Evolutionary conservation across 2,797 vertebrate species (phyloP), one percentile per base, ranked within the genome.

Genomic region (Leptoclinus maculatus): DNA sequence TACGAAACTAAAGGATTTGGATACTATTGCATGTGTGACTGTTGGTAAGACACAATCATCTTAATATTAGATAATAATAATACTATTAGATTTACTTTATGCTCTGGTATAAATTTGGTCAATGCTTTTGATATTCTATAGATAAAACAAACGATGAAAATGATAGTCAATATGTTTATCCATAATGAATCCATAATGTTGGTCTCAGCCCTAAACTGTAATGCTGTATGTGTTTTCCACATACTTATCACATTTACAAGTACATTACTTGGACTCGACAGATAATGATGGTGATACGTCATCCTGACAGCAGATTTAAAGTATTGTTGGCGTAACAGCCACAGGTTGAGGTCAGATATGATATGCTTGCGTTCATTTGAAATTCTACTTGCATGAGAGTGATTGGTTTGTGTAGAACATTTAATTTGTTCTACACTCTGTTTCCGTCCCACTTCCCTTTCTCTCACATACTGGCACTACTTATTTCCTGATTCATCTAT

Each of bases 401-500:
- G 56, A 84, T 74, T 65, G 58, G 16, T 76, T 78, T 73, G 64
- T 66, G 27, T 9, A 75, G 72, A 66, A 86, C 71, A 87, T 83
- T 63, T 2, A 74, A 89, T 83, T 76, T 81, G 65, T 64, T n/a
- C n/a, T n/a, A n/a, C n/a, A 64, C 49, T 47, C 45, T 75, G 71
- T 66, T 76, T 87, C 78, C 51, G 32, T 78, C 74, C 68, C 63
- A 68, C 59, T 76, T 49, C 36, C 36, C 25, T 75, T 82, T 70
- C 68, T 72, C 57, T 81, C 69, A 45, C 34, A 83, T 32, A 66
- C 57, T 2, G 11, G 43, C 71, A 59, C 39, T 23, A 82, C 73
- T 80, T 80, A 70, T 89, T 84, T 80, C 73, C 51, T 64, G 75
- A 83, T 70, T 87, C 76, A 80, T 86, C 88, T 91, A 80, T 83